Evolutionary conservation across 2,797 vertebrate species (phyloP), one percentile per base, ranked within the genome.

Genomic region (Hoplostethus atlanticus): DNA sequence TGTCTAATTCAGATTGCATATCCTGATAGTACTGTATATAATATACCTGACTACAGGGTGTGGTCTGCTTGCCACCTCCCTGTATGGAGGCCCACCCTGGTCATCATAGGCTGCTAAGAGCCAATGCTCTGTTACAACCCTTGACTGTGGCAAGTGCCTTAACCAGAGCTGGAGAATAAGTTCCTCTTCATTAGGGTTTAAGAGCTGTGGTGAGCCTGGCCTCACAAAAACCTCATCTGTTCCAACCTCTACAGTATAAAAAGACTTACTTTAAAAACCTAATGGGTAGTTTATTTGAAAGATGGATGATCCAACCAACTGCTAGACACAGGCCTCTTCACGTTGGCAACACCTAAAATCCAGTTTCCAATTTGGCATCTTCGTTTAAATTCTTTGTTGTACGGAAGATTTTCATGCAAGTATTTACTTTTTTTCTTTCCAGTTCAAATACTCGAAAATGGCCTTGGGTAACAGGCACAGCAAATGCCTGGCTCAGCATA

Each of bases 11-110:
- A 31, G 28, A 46, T 31, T 8, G 2, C 16, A 48, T n/a, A 51
- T 50, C 3, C 21, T 47, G 44, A 62, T 6, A 44, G 40, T 16
- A 16, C 1, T 50, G 16, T 34, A 36, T 36, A 36, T 48, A 30
- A 62, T 47, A 5, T 7, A 44, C 38, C 47, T 12, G 1, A 36
- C 34, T 8, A 6, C 1, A 36, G 34, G 52, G 47, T 17, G 25
- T 68, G 67, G 62, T 63, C 61, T 36, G 17, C 21, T 46, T 57
- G 46, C 17, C 30, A 50, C 46, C 46, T 34, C 28, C 46, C 44
- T 63, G 28, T 30, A 54, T 54, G 13, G 3, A 34, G 30, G 28
- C 53, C 30, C 28, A 51, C 46, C 46, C 55, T 59, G 54, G 31
- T 40, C 66, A 58, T 50, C 46, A 64, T 21, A 10, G n/a, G 30